Evolutionary conservation across 2,797 vertebrate genomes (phyloP), one percentile per base, ranked within the genome.

Genomic region (Sphenodon punctatus): DNA sequence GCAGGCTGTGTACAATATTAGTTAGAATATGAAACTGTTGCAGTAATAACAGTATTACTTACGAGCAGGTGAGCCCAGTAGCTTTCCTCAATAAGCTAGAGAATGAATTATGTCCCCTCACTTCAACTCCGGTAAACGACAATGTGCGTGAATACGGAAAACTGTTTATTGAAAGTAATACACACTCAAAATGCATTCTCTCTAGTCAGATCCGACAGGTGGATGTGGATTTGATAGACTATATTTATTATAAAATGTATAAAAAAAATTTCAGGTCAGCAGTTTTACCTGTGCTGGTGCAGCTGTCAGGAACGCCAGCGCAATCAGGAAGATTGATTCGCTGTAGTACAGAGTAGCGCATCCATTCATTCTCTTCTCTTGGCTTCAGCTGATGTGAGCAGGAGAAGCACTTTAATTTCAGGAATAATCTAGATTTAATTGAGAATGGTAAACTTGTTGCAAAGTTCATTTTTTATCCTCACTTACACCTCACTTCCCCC

Each of bases 341-440:
- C 27, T 36, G 1, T 23, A 46, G 3, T 3, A 67, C n/a, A 92
- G 30, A 87, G 32, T 19, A 76, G 49, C 59, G 39, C 9, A 25
- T 51, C 25, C 72, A 55, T 43, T 88, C 32, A 72, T 77, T 80
- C 19, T 27, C 65, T 60, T 68, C 30, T 78, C n/a, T 65, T 60
- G 36, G 51, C 63, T 76, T 86, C 48, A 75, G 39, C 42, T 48
- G 25, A 56, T 56, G 8, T 58, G 43, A 72, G 49, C 34, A 34
- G 80, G 15, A 34, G 74, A 59, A 89, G 5, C 20, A 2, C 41
- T 84, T 80, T 69, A 63, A 80, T 85, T 89, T 55, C n/a, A 41
- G n/a, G 23, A 88, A 27, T 79, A 80, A 86, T 70, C 43, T 65
- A 14, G 3, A 63, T 87, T 77, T 85, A 89, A 82, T 41, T 69